Percentiles rank a stretch among this genome's conserved stretches.
phyloP scores from a whole-genome alignment of 2,888 invertebrate species.

The Abscondita cerata region DNA sequence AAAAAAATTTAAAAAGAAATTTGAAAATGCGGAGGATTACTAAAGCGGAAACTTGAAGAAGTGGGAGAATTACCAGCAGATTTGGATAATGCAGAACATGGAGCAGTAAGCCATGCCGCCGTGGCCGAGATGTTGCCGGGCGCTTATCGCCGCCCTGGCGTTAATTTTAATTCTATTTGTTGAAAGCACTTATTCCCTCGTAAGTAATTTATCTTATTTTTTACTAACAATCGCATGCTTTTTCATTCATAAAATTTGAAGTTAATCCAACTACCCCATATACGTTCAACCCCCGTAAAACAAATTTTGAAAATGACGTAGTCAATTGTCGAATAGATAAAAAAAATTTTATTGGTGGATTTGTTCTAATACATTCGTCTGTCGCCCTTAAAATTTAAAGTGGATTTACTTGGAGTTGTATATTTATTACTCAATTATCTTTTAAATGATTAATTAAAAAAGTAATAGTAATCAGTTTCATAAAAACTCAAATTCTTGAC shows the following conservation, averaged over 20 bases:
- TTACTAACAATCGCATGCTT: not conserved
- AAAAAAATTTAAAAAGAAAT: conserved; percentile 21
- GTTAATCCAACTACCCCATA: too few relatives aligned
- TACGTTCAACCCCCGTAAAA: too few relatives aligned
- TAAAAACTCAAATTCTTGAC: too few relatives aligned
- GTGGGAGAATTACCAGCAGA: conserved; percentile 38
- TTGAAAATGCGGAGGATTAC: conserved; percentile 29
- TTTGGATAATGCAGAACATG: conserved; percentile 47
- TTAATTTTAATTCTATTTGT: conserved; percentile 42
- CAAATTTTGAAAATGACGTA: too few relatives aligned
- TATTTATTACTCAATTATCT: too few relatives aligned
- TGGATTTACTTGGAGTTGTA: too few relatives aligned
- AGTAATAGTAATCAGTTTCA: too few relatives aligned
- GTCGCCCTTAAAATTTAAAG: too few relatives aligned
- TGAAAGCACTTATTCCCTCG: conserved; percentile 38
- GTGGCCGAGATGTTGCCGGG: conserved; percentile 58
- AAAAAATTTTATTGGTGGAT: too few relatives aligned
- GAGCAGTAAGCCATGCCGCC: conserved; percentile 59
- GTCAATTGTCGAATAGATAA: too few relatives aligned
- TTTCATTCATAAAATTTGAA: not conserved
- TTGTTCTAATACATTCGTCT: too few relatives aligned
- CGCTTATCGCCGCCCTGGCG: conserved; percentile 46
- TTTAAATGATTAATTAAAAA: too few relatives aligned
- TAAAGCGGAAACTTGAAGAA: conserved; percentile 33
- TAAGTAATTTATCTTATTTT: conserved; percentile 35